Evolutionary conservation across 1,140 invertebrate species (phyloP).

Genomic region (Cyclargus thomasi): DNA sequence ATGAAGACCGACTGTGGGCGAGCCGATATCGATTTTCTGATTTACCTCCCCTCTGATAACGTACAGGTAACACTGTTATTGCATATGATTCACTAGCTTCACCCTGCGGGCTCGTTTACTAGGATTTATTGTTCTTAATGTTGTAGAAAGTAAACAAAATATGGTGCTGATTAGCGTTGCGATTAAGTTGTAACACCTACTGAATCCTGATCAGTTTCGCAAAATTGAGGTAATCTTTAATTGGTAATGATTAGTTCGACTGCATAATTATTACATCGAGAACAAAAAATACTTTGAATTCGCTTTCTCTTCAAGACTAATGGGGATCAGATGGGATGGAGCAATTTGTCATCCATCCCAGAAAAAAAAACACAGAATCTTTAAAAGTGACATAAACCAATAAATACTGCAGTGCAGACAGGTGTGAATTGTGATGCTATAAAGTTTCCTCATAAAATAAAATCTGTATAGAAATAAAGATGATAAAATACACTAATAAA

Average conservation of each 20-base stretch:
- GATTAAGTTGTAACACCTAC: too few species aligned
- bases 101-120: not conserved
- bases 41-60: constrained; percentile 69
- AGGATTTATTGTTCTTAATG: too few species aligned
- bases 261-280: too few species aligned
- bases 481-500: constrained; percentile 22
- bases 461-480: not conserved
- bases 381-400: not conserved
- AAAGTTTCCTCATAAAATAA: not conserved
- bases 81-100: constrained; percentile 14
- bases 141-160: too few species aligned
- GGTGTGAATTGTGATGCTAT: not conserved
- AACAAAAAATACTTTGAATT: too few species aligned
- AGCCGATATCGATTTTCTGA: constrained; percentile 66
- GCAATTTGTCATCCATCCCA: not conserved
- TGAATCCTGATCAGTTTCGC: too few species aligned
- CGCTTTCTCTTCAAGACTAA: too few species aligned
- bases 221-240: too few species aligned
- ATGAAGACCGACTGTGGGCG: constrained; percentile 21
- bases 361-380: not conserved
- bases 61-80: constrained; percentile 40
- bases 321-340: too few species aligned
- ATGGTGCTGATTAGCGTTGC: too few species aligned
- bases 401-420: not conserved
- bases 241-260: too few species aligned